Conservation (phyloP, 1,140 invertebrate genomes). For the Drosophila pachea region DNA sequence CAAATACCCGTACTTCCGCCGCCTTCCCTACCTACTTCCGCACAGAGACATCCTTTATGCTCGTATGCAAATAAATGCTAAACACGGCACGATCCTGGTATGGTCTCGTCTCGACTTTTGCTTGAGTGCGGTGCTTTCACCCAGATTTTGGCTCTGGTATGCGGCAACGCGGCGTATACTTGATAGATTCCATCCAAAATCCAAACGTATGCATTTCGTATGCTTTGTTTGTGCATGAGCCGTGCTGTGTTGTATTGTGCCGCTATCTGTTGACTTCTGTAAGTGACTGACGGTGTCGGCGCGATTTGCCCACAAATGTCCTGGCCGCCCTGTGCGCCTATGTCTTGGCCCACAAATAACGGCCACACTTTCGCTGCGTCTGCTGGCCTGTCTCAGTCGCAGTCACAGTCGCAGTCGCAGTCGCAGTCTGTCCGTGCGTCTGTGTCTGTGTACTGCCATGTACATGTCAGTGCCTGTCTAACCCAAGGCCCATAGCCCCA, state of each 20-base stretch:
- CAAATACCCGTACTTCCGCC: slow-evolving; percentile 26
- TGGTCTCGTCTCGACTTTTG: slow-evolving; percentile 28
- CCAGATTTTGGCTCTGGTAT: slow-evolving; percentile 40
- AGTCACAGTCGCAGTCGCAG: slow-evolving; percentile 2
- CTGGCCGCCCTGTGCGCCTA: slow-evolving; percentile 15
- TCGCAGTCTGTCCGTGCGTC: slow-evolving; percentile 15
- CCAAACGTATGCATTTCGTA: slow-evolving; percentile 51
- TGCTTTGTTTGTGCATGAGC: slow-evolving; percentile 36
- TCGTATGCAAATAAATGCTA: slow-evolving; percentile 71
- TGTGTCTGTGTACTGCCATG: slow-evolving; percentile 22
- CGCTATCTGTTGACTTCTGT: slow-evolving; percentile 40
- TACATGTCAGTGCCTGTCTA: slow-evolving; percentile 52
- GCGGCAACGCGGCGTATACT: slow-evolving; percentile 57
- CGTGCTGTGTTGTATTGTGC: not conserved
- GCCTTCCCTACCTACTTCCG: not conserved
- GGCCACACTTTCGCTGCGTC: slow-evolving; percentile 49
- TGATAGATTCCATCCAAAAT: slow-evolving; percentile 62
- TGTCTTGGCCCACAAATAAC: slow-evolving; percentile 59
- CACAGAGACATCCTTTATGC: slow-evolving; percentile 40
- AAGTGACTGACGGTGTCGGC: slow-evolving; percentile 67
- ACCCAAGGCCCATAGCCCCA: slow-evolving; percentile 6
- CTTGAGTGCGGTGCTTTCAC: slow-evolving; percentile 33
- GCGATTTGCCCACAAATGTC: slow-evolving; percentile 39
- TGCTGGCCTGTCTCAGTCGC: slow-evolving; percentile 15
- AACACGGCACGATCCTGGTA: slow-evolving; percentile 31